Evolutionary conservation across 2,113 vertebrate genomes (phyloP), one percentile per base, ranked within the genome.

Genomic region (Dipodomys stephensi): DNA sequence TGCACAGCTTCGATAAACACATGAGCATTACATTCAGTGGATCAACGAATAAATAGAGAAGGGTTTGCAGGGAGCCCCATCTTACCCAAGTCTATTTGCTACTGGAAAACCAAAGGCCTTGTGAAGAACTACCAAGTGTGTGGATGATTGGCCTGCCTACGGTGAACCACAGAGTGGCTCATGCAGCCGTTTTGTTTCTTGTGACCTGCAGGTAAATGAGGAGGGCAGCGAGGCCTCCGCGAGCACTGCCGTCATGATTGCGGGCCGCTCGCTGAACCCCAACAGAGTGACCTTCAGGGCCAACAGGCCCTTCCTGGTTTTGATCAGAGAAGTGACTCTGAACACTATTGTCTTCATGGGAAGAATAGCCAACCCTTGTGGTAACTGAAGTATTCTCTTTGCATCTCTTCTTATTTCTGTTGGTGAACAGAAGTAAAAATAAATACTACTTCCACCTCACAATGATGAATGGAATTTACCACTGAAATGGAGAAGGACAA

Each of bases 141-240:
- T 35, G 32, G 2, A 3, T 20, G 80, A 25, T 0, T 19, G 4
- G 22, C 49, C 22, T 16, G 68, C 18, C 12, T 68, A 3, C 9
- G 3, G 20, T 25, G 69, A 76, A 30, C 64, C 23, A 28, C 32
- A 71, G 65, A 11, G 84, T 27, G n/a, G 81, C 71, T 94, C 68
- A 96, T 0, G 6, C 2, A 25, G 73, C 67, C 0, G 46, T 39
- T 62, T 30, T 90, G 87, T 46, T 89, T 84, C 89, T 62, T 83
- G 46, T 96, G 68, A 49, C 71, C 88, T 68, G 32, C 96, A 99
- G 99, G 99, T 99, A 72, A 99, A 99, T 0, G 99, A 99, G 96
- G 99, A 99, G 95, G 99, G 99, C 96, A 99, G 99, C 0, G 99
- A 99, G 95, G 99, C 99, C 0, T 97, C 99, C 0, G 99, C 99